Evolutionary conservation across 2,113 vertebrate species (phyloP), one percentile per base, ranked within the genome.

Genomic region (Formicarius rufipectus): DNA sequence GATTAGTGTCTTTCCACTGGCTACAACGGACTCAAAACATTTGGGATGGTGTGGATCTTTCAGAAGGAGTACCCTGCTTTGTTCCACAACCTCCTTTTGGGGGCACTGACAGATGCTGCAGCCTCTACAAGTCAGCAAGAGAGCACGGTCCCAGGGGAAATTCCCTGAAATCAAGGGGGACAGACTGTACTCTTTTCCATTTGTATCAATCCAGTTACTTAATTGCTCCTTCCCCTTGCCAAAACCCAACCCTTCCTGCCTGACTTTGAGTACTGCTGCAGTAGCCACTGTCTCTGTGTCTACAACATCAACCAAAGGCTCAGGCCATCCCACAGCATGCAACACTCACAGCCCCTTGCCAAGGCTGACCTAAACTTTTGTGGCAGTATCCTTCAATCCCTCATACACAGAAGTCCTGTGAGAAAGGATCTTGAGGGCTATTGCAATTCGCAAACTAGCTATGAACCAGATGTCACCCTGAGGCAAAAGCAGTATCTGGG

Each of bases 1-100:
- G 98, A 99, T 99, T 98, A 99, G 93, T 30, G 73, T 90, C 69
- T 97, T 96, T 91, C 93, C 49, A 84, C 87, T 0, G 0, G 88
- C 77, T 86, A 90, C 69, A 85, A 93, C 92, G 12, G 4, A 74
- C 79, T 73, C 79, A 69, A 86, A 96, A 52, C 92, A 78, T 45
- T 96, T 91, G 84, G 60, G 71, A 68, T 33, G 16, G 62, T 24
- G 74, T 53, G 60, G 80, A 52, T 27, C 49, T 74, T 91, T 66
- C 42, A 11, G 58, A 37, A 92, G 33, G 47, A 86, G 75, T 10
- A 55, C 73, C 40, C 33, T 1, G 1, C 60, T 91, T 68, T 67
- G 45, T 58, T 75, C 44, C 11, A 6, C 14, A 5, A 9, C 27
- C 50, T 37, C 55, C 68, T 88, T 91, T 33, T 67, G 56, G 35